A percentile compares a stretch with the other conserved stretches of the same genome.
Evolutionary conservation across 2,888 invertebrate genomes (phyloP).

Genomic region (Beris chalybata): DNA sequence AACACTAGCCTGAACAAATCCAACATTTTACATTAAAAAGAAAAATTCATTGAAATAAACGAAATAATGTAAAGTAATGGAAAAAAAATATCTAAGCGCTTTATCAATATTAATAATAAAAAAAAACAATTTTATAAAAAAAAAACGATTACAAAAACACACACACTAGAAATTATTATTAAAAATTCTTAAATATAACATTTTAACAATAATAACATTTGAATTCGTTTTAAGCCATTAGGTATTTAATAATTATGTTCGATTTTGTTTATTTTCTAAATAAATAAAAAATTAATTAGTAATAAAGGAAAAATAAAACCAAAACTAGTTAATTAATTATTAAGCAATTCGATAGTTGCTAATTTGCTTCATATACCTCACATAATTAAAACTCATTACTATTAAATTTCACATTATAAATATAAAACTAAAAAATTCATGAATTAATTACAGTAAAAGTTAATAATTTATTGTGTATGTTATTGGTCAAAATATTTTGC

Average conservation of each 20-base stretch:
- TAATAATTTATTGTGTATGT: too few relatives aligned
- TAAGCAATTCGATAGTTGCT: too few relatives aligned
- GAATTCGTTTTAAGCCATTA: neutral
- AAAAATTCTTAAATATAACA: neutral
- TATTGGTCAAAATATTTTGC: too few relatives aligned
- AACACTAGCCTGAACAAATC: constrained; percentile 23
- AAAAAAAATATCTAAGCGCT: constrained; percentile 27
- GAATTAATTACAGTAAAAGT: too few relatives aligned
- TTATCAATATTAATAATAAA: constrained; percentile 22
- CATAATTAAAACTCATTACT: too few relatives aligned
- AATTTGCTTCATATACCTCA: too few relatives aligned
- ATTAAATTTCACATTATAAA: too few relatives aligned
- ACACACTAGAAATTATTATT: neutral
- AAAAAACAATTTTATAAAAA: constrained; percentile 25
- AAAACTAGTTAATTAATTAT: too few relatives aligned
- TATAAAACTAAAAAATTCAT: too few relatives aligned
- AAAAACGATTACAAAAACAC: constrained; percentile 5
- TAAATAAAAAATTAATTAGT: neutral
- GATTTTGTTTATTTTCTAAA: neutral
- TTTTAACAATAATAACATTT: neutral
- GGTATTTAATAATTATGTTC: neutral
- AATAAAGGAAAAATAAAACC: neutral
- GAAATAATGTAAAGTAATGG: constrained; percentile 15
- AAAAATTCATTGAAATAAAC: constrained; percentile 1
- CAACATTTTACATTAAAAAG: constrained; percentile 25